Base-by-base conservation (phyloP, 1,140 invertebrate genomes). In the Manduca sexta region DNA sequence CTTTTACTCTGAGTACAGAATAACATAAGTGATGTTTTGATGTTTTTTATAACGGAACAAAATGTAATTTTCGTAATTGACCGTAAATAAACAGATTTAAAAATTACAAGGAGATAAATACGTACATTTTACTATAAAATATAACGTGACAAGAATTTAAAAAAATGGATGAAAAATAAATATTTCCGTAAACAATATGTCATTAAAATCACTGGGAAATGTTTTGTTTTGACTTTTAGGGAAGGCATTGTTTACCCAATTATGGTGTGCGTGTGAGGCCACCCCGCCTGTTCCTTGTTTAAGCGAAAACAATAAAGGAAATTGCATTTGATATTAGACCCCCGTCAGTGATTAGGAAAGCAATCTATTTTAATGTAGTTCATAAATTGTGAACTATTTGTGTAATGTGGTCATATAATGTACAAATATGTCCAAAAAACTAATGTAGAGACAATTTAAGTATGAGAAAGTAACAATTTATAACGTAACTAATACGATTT, bases 291-390 rank as follows among this genome's bases (percentile, higher is more conserved):
- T 21, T 21, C 35, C 48, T 46, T 51, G 49, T 58, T 49, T 49
- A 45, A 33, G 46, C 45, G 39, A 51, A 59, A 59, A 59, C 51
- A 59, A 59, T 59, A 59, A 50, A 59, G 56, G 48, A 54, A 59
- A 59, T 59, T 54, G 56, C 51, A 54, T 54, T 54, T 38, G 47
- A 50, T 56, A 56, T 56, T 37, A 47, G 34, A 15, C 38, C 41
- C 51, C 49, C 16, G 33, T 18, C 41, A 26, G 31, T 51, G 55
- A 57, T 57, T 52, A 52, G 45, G 49, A 16, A 52, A 6, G 39
- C 51, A 59, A 54, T 59, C 52, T 51, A 59, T 59, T 59, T 58
- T 58, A 58, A 58, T 58, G 51, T 58, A 49, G 34, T 35, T 41
- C 43, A 39, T 38, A 30, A 15, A 15, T 29, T 30, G 8, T 26